Conservation (phyloP, 2,888 invertebrate genomes). For the Sminthurides aquaticus region DNA sequence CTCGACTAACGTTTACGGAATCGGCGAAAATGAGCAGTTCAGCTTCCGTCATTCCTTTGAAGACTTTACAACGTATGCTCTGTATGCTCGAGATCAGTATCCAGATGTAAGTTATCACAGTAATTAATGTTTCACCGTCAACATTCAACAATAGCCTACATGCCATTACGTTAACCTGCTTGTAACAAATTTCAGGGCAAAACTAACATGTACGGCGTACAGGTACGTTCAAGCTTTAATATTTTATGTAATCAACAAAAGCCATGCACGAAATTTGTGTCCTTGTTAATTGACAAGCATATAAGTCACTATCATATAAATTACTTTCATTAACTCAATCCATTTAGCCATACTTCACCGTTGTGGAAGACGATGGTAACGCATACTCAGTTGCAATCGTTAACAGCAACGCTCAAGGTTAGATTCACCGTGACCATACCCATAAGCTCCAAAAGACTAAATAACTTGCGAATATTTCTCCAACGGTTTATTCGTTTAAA, state of each 20-base stretch:
- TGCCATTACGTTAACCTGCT: background rate
- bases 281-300: too few relatives aligned
- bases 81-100: conserved; percentile 34
- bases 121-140: background rate
- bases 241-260: background rate
- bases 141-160: background rate
- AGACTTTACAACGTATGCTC: conserved; percentile 23
- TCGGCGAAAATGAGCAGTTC: conserved; percentile 49
- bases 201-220: conserved; percentile 23
- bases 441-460: too few relatives aligned
- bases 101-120: conserved; percentile 26
- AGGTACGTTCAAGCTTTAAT: conserved; percentile 11
- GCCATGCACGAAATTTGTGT: background rate
- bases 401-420: conserved; percentile 84
- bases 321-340: conserved; percentile 2
- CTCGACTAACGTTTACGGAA: conserved; percentile 48
- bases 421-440: too few relatives aligned
- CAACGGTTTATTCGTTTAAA: too few relatives aligned
- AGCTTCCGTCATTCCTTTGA: conserved; percentile 46
- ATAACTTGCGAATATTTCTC: too few relatives aligned
- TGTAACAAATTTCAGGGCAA: conserved; percentile 19
- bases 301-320: too few relatives aligned
- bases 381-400: conserved; percentile 69
- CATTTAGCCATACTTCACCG: conserved; percentile 67
- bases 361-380: conserved; percentile 60